These are phyloP conservation scores for Phoxinus dragarum DNA, from an alignment of 2,797 vertebrate genomes.

Conservation along the genomic window DNA sequence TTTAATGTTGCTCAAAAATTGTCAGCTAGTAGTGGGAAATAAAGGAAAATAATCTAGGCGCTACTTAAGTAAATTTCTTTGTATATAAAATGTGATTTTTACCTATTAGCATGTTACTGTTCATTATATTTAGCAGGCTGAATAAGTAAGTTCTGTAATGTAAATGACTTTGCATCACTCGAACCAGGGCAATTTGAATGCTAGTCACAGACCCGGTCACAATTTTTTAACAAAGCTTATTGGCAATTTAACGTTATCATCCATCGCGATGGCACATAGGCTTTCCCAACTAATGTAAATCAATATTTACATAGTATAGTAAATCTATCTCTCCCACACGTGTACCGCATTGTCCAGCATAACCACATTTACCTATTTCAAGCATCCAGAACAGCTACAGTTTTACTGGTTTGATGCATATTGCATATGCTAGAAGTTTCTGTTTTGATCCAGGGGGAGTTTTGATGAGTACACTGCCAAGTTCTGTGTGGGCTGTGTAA, in stretches of 20 bases:
- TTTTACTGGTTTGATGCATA: background rate
- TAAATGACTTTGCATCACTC: background rate
- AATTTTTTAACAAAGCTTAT: background rate
- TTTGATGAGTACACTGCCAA: conserved; percentile 84
- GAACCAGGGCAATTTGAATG: background rate
- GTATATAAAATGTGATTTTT: background rate
- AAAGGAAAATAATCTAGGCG: background rate
- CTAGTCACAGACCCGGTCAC: background rate
- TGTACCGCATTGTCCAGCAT: background rate
- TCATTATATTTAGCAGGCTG: background rate
- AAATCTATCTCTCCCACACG: background rate
- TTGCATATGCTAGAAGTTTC: background rate
- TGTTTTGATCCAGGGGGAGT: conserved; percentile 83
- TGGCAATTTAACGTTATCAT: background rate
- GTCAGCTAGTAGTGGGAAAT: too few species aligned
- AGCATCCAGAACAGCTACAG: background rate
- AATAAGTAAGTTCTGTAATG: background rate
- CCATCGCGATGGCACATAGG: background rate
- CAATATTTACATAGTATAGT: background rate
- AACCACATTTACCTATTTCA: background rate
- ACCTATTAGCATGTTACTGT: background rate
- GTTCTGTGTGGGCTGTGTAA: conserved; percentile 94
- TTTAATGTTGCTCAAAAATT: too few species aligned
- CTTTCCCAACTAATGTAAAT: background rate
- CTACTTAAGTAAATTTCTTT: background rate